Evolutionary conservation across 2,113 vertebrate species (phyloP).

Genomic region (Setophaga kirtlandii): DNA sequence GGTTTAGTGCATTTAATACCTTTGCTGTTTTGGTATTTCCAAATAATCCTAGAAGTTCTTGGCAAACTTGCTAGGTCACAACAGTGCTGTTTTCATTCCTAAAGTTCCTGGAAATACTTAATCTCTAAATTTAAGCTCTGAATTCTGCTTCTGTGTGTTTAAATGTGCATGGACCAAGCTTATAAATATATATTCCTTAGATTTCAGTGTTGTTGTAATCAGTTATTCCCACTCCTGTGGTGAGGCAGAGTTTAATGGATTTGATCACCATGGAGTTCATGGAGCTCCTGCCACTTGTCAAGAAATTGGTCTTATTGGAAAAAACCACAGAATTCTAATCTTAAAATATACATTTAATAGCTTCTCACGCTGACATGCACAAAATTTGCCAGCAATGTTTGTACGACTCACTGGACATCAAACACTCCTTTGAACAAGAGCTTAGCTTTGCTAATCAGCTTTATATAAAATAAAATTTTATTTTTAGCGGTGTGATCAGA

Average conservation of each 20-base stretch:
- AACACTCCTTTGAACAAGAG: background rate
- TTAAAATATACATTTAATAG: background rate
- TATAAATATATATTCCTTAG: background rate
- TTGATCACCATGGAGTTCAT: rapidly evolving
- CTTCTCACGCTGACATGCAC: background rate
- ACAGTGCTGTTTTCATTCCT: background rate
- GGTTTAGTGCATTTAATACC: background rate
- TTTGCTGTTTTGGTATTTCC: background rate
- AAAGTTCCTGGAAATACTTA: background rate
- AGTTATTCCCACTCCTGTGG: background rate
- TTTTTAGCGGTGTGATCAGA: background rate
- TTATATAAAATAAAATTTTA: background rate
- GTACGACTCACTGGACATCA: background rate
- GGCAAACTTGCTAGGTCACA: background rate
- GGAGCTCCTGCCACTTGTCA: background rate
- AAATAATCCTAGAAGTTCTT: background rate
- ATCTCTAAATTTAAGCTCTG: background rate
- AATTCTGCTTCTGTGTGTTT: background rate
- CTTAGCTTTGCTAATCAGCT: conserved; percentile 6
- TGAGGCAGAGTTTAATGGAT: background rate
- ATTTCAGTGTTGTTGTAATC: background rate
- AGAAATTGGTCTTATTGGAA: background rate
- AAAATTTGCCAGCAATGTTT: background rate
- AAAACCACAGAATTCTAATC: background rate
- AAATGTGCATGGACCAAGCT: background rate